Base-by-base conservation (phyloP, 2,113 vertebrate genomes). In the Uropsilus gracilis region DNA sequence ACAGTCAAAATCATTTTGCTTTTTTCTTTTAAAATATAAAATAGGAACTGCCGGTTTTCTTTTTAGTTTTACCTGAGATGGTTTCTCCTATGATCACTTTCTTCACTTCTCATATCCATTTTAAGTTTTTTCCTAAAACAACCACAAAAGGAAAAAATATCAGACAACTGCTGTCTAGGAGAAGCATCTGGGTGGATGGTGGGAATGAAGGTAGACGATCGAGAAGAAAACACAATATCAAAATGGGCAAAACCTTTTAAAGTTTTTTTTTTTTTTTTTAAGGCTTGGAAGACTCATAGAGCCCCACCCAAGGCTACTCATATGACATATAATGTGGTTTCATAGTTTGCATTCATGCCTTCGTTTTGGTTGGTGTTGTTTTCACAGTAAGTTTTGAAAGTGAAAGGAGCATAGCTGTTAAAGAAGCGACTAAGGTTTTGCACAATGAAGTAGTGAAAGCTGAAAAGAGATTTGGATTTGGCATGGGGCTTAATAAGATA, bases 51-150 rank as follows among this genome's bases (percentile, higher is more conserved):
- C 3, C 83, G 32, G 92, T 89, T 92, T n/a, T 50, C 6, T 72
- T 83, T 86, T 72, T 16, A 44, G 55, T 95, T 97, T 98, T 99
- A 99, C 98, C 98, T 98, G 98, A 9, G 61, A 55, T 97, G 97
- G 94, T 94, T 98, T 96, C 95, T 97, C 91, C 34, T 89, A 97
- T 90, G 95, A 97, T 96, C 97, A 96, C 92, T 39, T 90, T 98
- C 98, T 98, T 98, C 95, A 63, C 89, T 97, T 97, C 91, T 95
- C 75, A 97, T 96, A 97, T 96, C 46, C 96, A 94, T 68, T 96
- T 98, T 97, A 97, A 94, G 85, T 73, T 94, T 95, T 93, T 96
- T 68, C 95, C 98, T 98, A 97, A 95, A 98, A 95, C 42, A 95
- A 97, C 55, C 95, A 94, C 86, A 96, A 95, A 96, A 92, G 55